These are phyloP conservation scores for Pituophis catenifer DNA, from an alignment of 2,113 vertebrate species.

Conservation along the genomic window DNA sequence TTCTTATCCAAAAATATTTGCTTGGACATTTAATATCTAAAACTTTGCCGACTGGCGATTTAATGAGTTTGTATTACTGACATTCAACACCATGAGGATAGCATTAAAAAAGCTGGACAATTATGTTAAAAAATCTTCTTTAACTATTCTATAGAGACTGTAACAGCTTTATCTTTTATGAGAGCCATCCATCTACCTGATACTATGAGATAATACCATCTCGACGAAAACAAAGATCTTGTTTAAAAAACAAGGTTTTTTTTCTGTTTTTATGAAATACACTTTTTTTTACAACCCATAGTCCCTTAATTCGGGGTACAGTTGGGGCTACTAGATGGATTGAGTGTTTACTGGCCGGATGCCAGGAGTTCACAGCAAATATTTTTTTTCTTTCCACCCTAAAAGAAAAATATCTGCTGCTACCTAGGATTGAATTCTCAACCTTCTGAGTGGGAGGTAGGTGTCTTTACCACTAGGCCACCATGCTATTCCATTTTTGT, in stretches of 20 bases:
- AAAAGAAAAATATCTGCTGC: neutral
- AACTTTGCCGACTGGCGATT: neutral
- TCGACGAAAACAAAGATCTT: neutral
- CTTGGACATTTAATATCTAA: neutral
- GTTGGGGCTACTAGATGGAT: neutral
- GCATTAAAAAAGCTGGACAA: neutral
- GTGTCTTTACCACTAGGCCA: neutral
- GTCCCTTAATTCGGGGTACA: neutral
- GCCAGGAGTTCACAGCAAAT: neutral
- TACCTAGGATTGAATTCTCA: neutral
- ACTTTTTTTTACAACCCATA: neutral
- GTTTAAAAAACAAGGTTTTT: neutral
- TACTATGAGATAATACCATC: neutral
- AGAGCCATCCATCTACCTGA: neutral
- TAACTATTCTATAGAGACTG: neutral
- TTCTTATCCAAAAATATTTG: neutral
- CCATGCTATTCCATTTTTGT: neutral
- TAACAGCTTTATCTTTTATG: neutral
- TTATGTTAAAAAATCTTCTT: constrained; percentile 1
- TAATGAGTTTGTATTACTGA: neutral
- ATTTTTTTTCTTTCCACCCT: neutral
- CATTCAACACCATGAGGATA: neutral
- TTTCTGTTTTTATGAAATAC: neutral
- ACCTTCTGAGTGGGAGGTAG: neutral
- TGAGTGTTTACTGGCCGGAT: neutral